These are phyloP conservation scores for Prochilodus magdalenae DNA, from an alignment of 2,113 vertebrate genomes.

Conservation along the genomic window DNA sequence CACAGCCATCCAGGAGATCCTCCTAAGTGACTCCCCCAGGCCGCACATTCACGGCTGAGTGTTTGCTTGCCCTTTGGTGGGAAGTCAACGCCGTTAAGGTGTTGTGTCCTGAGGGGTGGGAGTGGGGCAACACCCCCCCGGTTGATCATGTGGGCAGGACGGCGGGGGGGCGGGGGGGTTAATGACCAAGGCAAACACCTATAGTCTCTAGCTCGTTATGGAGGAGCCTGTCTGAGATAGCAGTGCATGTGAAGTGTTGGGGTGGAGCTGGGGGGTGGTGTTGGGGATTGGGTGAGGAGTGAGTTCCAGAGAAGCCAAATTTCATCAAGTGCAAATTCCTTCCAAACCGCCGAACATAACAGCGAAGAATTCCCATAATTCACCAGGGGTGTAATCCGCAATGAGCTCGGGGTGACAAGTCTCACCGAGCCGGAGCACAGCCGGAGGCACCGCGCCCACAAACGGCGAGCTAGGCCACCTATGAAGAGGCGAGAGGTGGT, in stretches of 20 bases:
- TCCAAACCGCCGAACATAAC: background rate
- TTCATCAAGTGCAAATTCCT: background rate
- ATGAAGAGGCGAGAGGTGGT: conserved; percentile 43
- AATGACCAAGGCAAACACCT: conserved; percentile 45
- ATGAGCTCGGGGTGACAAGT: background rate
- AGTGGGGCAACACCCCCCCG: background rate
- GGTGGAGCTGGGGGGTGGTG: background rate
- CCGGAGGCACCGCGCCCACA: background rate
- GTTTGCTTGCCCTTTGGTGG: conserved; percentile 26
- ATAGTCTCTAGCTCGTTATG: conserved; percentile 32
- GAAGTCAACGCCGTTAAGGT: conserved; percentile 31
- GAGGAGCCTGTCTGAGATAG: conserved; percentile 17
- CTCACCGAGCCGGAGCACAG: conserved; percentile 6
- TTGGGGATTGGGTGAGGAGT: too few relatives aligned
- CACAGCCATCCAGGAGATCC: background rate
- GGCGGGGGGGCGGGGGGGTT: conserved; percentile 26
- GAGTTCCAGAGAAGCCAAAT: background rate
- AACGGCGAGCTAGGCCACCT: conserved; percentile 57
- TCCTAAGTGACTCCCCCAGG: background rate
- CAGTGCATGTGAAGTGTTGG: background rate
- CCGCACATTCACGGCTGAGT: background rate
- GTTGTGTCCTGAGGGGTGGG: conserved; percentile 18
- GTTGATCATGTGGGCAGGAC: conserved; percentile 3
- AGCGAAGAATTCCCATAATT: background rate
- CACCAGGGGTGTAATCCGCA: background rate